Percentiles rank a stretch among this genome's conserved stretches.
Conservation (phyloP, 2,113 vertebrate genomes). For the Boulengeromyrus knoepffleri region DNA sequence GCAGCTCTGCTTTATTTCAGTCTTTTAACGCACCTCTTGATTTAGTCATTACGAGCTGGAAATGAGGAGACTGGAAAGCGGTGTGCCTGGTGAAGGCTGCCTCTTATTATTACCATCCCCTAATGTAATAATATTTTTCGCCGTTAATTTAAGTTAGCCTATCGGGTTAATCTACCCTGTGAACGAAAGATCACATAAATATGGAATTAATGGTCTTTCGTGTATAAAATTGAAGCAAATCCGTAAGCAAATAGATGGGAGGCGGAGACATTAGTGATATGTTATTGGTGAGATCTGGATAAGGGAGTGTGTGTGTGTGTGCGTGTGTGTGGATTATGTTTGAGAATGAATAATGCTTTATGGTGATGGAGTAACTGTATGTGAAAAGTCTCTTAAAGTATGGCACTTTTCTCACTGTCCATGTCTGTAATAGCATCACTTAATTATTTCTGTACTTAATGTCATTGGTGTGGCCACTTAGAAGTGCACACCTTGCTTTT, state of each 20-base stretch:
- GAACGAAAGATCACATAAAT: slow-evolving; percentile 48
- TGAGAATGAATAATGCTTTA: too few relatives aligned
- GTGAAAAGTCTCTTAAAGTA: neutral
- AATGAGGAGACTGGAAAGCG: slow-evolving; percentile 50
- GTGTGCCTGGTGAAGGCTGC: neutral
- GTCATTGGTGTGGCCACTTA: neutral
- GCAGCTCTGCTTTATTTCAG: slow-evolving; percentile 50
- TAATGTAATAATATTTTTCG: slow-evolving; percentile 45
- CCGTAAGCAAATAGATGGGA: slow-evolving; percentile 48
- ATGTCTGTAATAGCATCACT: neutral
- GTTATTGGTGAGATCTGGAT: slow-evolving; percentile 37
- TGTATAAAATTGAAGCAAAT: slow-evolving; percentile 55
- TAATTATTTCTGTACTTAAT: neutral
- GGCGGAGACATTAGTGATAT: slow-evolving; percentile 36
- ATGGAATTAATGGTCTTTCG: slow-evolving; percentile 48
- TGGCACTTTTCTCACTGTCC: neutral
- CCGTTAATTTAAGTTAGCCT: slow-evolving; percentile 54
- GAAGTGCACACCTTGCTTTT: slow-evolving; percentile 31
- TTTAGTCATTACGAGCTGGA: slow-evolving; percentile 59
- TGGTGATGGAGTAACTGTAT: neutral
- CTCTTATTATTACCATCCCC: slow-evolving; percentile 47
- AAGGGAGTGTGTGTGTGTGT: too few relatives aligned
- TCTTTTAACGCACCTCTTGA: slow-evolving; percentile 58
- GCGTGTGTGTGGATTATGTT: neutral
- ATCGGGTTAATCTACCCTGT: slow-evolving; percentile 54